Conservation (phyloP, 2,113 vertebrate species). For the Ochotona princeps region DNA sequence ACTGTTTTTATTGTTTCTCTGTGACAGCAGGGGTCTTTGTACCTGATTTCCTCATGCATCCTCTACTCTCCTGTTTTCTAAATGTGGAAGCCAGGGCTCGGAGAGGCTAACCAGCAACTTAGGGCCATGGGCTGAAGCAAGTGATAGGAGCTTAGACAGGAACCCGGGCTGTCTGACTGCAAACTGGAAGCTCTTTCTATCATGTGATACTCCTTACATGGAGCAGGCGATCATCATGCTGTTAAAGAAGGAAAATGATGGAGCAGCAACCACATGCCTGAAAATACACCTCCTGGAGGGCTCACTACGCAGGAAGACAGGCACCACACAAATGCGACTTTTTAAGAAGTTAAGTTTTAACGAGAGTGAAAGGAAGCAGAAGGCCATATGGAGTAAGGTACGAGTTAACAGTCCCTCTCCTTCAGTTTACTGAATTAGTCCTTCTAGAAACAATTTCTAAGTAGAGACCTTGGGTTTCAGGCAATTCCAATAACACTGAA, state of each 20-base stretch:
- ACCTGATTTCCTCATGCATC: slow-evolving; percentile 24
- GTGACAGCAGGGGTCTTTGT: background rate
- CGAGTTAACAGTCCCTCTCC: background rate
- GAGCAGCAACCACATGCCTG: slow-evolving; percentile 15
- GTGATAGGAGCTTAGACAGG: background rate
- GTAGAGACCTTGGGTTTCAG: slow-evolving; percentile 3
- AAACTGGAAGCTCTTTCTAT: slow-evolving; percentile 21
- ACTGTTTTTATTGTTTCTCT: background rate
- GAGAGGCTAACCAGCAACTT: background rate
- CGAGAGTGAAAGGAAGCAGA: slow-evolving; percentile 61
- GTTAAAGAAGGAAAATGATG: slow-evolving; percentile 16
- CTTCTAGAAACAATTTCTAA: slow-evolving; percentile 41
- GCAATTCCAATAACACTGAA: background rate
- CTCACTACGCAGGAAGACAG: background rate
- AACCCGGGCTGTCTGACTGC: slow-evolving; percentile 1
- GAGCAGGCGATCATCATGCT: slow-evolving; percentile 31
- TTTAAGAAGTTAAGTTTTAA: slow-evolving; percentile 38
- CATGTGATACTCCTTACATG: background rate
- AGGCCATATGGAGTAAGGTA: slow-evolving; percentile 27
- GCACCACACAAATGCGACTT: background rate
- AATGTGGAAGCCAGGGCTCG: background rate
- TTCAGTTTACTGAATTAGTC: slow-evolving; percentile 7
- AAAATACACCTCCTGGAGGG: background rate
- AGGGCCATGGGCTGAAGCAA: background rate
- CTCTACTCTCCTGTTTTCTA: background rate